Conservation (phyloP, 2,888 invertebrate species). For the Charanyca ferruginea region DNA sequence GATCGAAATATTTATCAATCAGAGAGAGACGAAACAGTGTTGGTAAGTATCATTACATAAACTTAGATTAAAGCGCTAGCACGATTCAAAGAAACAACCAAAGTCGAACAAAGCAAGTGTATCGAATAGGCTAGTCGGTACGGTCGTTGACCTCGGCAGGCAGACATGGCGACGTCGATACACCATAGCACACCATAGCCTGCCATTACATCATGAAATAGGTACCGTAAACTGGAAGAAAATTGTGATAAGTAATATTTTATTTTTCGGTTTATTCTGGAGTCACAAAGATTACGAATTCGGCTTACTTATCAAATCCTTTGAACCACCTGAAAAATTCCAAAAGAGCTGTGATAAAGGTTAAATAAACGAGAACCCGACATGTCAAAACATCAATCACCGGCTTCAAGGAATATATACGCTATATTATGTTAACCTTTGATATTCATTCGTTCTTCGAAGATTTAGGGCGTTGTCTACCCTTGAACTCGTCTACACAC, state of each 20-base stretch:
- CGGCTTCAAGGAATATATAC: conserved; percentile 25
- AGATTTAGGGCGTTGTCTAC: conserved; percentile 62
- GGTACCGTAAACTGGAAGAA: conserved; percentile 37
- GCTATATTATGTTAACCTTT: conserved; percentile 43
- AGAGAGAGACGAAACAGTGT: conserved; percentile 24
- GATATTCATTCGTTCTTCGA: conserved; percentile 41
- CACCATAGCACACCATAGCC: conserved; percentile 73
- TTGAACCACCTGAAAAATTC: background rate
- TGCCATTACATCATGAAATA: conserved; percentile 74
- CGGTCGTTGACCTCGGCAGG: conserved; percentile 80
- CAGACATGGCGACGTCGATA: conserved; percentile 86
- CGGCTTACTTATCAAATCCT: background rate
- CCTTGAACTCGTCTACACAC: conserved; percentile 66
- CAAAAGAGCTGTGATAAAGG: background rate
- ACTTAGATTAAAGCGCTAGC: conserved; percentile 68
- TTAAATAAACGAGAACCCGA: conserved; percentile 24
- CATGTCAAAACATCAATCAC: conserved; percentile 36
- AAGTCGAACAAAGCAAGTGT: conserved; percentile 80
- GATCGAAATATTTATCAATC: conserved; percentile 21
- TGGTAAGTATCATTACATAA: conserved; percentile 63
- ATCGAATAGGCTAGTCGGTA: conserved; percentile 79
- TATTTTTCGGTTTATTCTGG: background rate
- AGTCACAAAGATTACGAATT: background rate
- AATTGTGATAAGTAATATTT: conserved; percentile 26
- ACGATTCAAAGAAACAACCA: conserved; percentile 76